Conservation (phyloP, 2,888 invertebrate species). For the Drosophila mimica region DNA sequence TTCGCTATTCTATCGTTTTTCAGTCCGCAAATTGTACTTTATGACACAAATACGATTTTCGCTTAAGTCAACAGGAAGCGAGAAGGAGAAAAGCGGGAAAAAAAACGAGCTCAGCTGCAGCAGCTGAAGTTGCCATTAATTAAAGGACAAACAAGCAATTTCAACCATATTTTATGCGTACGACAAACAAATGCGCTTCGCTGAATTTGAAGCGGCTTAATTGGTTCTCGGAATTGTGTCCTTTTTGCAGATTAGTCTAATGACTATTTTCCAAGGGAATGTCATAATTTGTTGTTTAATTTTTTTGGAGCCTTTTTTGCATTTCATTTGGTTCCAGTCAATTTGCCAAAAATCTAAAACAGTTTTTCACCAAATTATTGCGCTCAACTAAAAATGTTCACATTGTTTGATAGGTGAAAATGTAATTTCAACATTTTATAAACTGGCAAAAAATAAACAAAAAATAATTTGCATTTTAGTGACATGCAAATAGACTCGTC, state of each 20-base stretch:
- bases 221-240: conserved; percentile 25
- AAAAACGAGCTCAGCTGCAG: conserved; percentile 40
- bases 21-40: conserved; percentile 69
- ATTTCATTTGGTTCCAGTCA: background rate
- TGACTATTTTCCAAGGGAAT: background rate
- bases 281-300: conserved; percentile 12
- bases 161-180: conserved; percentile 24
- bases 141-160: conserved; percentile 48
- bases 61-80: conserved; percentile 32
- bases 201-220: conserved; percentile 36
- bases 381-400: background rate
- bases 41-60: conserved; percentile 65
- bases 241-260: conserved; percentile 41
- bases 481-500: background rate
- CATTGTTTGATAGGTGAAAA: background rate
- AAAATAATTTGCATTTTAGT: background rate
- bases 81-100: no score
- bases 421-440: background rate
- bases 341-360: background rate
- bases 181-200: conserved; percentile 28
- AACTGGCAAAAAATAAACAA: background rate
- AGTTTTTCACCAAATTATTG: background rate
- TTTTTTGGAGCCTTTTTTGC: conserved; percentile 12
- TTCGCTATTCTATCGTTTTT: conserved; percentile 7
- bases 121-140: conserved; percentile 58